A percentile compares a stretch with the other conserved stretches of the same genome.
phyloP scores from a whole-genome alignment of 1,140 invertebrate species.

The Mesaphorura yosii region DNA sequence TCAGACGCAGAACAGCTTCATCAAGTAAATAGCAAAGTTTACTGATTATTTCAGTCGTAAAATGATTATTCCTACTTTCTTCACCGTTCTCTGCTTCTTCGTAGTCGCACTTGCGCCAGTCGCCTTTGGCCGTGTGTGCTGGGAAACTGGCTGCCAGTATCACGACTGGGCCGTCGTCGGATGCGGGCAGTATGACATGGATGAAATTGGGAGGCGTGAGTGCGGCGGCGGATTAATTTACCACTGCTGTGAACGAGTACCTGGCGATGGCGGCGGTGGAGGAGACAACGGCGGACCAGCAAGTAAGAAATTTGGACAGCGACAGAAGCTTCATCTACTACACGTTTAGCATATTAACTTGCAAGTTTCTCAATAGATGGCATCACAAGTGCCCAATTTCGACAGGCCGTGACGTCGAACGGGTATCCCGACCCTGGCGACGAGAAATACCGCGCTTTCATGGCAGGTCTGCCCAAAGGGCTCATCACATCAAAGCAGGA shows the following conservation, averaged over 20 bases:
- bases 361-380: too few species aligned
- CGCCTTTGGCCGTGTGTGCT: too few species aligned
- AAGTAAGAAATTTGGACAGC: too few species aligned
- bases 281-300: background rate
- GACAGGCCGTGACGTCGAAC: background rate
- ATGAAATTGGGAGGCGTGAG: background rate
- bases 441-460: constrained; percentile 6
- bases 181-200: background rate
- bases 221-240: background rate
- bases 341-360: background rate
- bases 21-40: too few species aligned
- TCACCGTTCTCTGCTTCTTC: too few species aligned
- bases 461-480: background rate
- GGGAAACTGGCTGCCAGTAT: background rate
- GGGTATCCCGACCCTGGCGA: background rate
- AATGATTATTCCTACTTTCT: too few species aligned
- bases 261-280: background rate
- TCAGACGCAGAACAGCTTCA: too few species aligned
- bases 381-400: background rate
- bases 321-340: background rate
- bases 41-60: too few species aligned
- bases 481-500: constrained; percentile 12
- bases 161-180: background rate
- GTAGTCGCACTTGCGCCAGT: too few species aligned
- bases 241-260: background rate